Base-by-base conservation (phyloP, 1,140 invertebrate species). In the Diachasmimorpha longicaudata region DNA sequence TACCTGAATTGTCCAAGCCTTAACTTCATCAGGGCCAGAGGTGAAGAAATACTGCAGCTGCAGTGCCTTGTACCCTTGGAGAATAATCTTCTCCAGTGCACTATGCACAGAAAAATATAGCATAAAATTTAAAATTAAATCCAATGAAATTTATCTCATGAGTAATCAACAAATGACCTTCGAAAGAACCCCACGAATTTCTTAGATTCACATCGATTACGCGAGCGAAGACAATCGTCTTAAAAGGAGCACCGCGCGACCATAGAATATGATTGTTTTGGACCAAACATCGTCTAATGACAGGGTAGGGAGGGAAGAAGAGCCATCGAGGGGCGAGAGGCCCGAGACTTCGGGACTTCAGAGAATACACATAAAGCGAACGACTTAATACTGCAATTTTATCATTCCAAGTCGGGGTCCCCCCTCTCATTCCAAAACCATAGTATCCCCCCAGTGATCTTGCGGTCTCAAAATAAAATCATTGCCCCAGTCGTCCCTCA, bases 1-100 rank as follows among this genome's bases (percentile, higher is more conserved):
- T 89, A 98, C 96, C 93, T 98, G 97, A 88, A 99, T 96, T 1
- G 98, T 99, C 99, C 99, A 99, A 9, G 98, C 98, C 89, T 99
- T 99, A 0, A 99, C 98, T 92, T 99, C 99, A 89, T 99, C 98
- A 69, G 94, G 92, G 11, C 98, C 99, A 25, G 94, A 91, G 6
- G 99, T 99, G 89, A 99, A 99, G 92, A 99, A 99, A 86, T 99
- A 99, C 83, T 96, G 95, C 66, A 99, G 89, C 81, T 98, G 96
- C 23, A 99, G 90, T 4, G 97, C 94, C 86, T 98, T 99, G 90
- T 99, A 99, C 63, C 99, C 99, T 84, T 95, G 96, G 0, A 98
- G 91, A 79, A 99, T 98, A 77, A 99, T 99, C 90, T 99, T 99
- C 79, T 99, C 97, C 81, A 99, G 89, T 42, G 95, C 93, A 88